Percentiles rank a stretch among this genome's conserved stretches.
Evolutionary conservation across 2,888 invertebrate genomes (phyloP).

Genomic region (Norana najaformis): DNA sequence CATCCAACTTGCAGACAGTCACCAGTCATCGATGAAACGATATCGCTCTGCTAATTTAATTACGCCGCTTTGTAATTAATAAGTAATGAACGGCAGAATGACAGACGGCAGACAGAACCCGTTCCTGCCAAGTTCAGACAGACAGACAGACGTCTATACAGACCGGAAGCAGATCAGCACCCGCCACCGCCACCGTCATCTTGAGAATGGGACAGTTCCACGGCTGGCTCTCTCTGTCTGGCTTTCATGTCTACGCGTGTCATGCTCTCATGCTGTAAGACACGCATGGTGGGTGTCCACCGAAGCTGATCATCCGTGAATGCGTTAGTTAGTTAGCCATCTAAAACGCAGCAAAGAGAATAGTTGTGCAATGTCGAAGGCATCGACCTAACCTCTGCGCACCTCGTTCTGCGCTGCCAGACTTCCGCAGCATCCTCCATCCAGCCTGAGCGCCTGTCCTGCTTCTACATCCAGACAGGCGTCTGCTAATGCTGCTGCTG

Average conservation of each 20-base stretch:
- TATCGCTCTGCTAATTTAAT: not conserved
- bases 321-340: not conserved
- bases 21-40: not conserved
- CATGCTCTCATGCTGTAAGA: not conserved
- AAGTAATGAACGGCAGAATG: not conserved
- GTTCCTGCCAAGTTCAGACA: not conserved
- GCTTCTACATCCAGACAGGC: constrained; percentile 1
- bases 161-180: not conserved
- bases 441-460: not conserved
- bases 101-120: not conserved
- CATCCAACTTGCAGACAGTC: not conserved
- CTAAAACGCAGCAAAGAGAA: not conserved
- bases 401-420: constrained; percentile 4
- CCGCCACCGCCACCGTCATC: not conserved
- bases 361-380: not conserved
- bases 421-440: not conserved
- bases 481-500: not conserved
- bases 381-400: not conserved
- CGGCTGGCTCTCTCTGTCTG: not conserved
- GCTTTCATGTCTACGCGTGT: not conserved
- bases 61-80: not conserved
- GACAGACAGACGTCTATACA: not conserved
- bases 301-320: not conserved
- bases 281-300: not conserved
- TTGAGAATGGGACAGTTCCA: not conserved